Base-by-base conservation (phyloP, 2,888 invertebrate genomes). In the Dioctria linearis region DNA sequence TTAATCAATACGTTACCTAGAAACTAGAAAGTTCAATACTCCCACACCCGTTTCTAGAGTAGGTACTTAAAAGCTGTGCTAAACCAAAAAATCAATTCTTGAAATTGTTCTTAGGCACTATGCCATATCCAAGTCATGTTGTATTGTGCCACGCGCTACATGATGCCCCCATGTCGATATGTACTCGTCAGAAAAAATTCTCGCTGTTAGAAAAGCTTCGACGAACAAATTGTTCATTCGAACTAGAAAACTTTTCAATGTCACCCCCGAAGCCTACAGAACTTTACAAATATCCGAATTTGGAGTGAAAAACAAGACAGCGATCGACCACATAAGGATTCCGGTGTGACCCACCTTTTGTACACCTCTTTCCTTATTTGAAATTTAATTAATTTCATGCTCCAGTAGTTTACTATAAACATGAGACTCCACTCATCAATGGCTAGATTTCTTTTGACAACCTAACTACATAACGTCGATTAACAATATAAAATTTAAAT, bases 201-300 rank as follows among this genome's bases (percentile, higher is more conserved):
- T 61, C 37, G 25, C 25, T 6, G 25, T 39, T 25, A 11, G 2
- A 5, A n/a, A 11, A 51, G 39, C 51, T 39, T 37, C 69, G 25
- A 37, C 51, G 46, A n/a, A 69, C 49, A 69, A 37, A 69, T 11
- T 37, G 11, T 8, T 25, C 25, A 25, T 25, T 37, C 46, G 67
- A 69, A 69, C 51, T 37, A 51, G 51, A 69, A 67, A 69, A 69
- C 51, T 69, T 69, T 51, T 69, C 69, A 69, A 69, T 69, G 69
- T 54, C 69, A 69, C 0, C 5, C 5, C 37, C 13, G 9, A n/a
- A 46, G 69, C 11, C 51, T 39, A 69, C 69, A 37, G 25, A 25
- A 37, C 49, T 39, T 25, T 25, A 69, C 9, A 13, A 25, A 11
- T 37, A n/a, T 11, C 69, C 51, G 51, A 51, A 51, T 69, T 49